Conservation (phyloP, 2,888 invertebrate species). For the Polylopha cassiicola region DNA sequence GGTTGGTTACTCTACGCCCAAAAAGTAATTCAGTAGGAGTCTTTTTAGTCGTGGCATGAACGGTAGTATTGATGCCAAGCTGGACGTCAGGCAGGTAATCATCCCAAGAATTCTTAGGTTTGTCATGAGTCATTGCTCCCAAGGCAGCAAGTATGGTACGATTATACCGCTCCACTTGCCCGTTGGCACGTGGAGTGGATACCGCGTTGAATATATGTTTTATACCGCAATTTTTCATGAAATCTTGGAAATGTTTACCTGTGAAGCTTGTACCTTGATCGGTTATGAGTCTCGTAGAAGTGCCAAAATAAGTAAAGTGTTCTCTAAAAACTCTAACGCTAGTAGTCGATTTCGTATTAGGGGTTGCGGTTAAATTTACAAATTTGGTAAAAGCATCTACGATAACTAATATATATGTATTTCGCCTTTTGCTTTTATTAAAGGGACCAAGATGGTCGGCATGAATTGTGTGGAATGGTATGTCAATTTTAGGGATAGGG, state of each 20-base stretch:
- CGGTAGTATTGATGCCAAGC: background rate
- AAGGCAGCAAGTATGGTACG: background rate
- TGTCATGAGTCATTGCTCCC: background rate
- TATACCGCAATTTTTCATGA: background rate
- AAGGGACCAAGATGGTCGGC: background rate
- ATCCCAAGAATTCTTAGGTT: background rate
- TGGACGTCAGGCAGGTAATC: background rate
- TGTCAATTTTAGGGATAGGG: background rate
- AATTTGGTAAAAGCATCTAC: background rate
- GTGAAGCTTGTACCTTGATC: too few species aligned
- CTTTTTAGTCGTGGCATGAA: background rate
- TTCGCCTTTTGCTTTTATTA: background rate
- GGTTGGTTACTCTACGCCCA: background rate
- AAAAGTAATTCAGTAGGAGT: background rate
- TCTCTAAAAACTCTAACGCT: background rate
- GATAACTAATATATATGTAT: background rate
- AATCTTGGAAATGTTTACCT: too few species aligned
- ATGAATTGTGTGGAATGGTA: background rate
- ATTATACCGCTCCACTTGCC: background rate
- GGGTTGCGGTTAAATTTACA: background rate
- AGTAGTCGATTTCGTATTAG: background rate
- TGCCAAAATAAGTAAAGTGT: background rate
- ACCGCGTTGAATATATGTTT: background rate
- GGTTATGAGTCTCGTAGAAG: background rate
- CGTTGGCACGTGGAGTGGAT: background rate